These are phyloP conservation scores for Zaprionus inermis DNA, from an alignment of 1,140 invertebrate genomes.

Conservation along the genomic window DNA sequence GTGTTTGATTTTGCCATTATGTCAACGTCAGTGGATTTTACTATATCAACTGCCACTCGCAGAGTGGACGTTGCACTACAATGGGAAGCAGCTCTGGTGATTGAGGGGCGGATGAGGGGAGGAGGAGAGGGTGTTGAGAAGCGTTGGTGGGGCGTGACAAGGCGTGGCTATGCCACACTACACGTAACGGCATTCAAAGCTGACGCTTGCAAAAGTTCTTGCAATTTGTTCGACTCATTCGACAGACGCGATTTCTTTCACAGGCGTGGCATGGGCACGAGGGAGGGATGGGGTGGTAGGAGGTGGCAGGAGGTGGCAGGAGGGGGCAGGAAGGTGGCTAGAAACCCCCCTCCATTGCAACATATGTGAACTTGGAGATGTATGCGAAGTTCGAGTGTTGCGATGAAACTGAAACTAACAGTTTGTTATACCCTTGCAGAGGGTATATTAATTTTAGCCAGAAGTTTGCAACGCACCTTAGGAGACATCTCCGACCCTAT, in stretches of 20 bases:
- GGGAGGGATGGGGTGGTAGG: not conserved
- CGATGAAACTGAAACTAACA: too few relatives aligned
- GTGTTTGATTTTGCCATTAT: conserved; percentile 61
- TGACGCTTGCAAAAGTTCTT: conserved; percentile 58
- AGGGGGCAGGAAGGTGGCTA: not conserved
- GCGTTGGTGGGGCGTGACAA: not conserved
- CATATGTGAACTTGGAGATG: not conserved
- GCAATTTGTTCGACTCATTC: conserved; percentile 73
- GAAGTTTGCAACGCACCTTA: too few relatives aligned
- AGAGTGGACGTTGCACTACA: conserved; percentile 27
- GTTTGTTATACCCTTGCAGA: too few relatives aligned
- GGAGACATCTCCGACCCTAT: too few relatives aligned
- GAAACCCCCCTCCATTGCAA: not conserved
- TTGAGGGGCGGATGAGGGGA: not conserved
- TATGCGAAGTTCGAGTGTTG: too few relatives aligned
- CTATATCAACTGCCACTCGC: conserved; percentile 45
- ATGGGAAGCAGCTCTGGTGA: not conserved
- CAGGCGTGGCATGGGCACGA: conserved; percentile 28
- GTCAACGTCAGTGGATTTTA: conserved; percentile 62
- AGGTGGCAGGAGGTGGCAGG: not conserved
- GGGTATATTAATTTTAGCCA: too few relatives aligned
- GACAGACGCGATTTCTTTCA: conserved; percentile 61
- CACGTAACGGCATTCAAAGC: conserved; percentile 70
- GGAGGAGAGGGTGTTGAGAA: too few relatives aligned
- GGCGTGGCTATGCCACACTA: conserved; percentile 27